Evolutionary conservation across 2,113 vertebrate species (phyloP).

Genomic region (Sialia sialis): DNA sequence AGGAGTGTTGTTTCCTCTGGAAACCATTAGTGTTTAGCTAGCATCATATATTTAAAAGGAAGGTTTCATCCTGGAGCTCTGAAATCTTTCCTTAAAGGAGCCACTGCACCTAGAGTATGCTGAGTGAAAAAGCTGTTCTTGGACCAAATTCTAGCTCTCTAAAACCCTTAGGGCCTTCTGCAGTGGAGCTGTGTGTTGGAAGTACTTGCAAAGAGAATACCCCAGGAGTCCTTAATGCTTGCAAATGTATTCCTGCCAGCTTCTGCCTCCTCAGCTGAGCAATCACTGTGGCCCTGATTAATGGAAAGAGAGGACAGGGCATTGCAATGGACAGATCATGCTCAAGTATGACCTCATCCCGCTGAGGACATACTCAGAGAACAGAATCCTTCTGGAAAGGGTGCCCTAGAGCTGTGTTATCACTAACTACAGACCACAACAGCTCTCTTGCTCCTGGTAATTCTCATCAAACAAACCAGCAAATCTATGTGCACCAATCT

Average conservation of each 20-base stretch:
- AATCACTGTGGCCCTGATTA: not conserved
- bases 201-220: not conserved
- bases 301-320: not conserved
- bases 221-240: not conserved
- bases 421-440: not conserved
- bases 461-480: not conserved
- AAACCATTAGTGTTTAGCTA: not conserved
- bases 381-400: not conserved
- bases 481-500: not conserved
- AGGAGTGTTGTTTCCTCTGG: not conserved
- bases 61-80: not conserved
- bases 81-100: not conserved
- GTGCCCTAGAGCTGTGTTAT: not conserved
- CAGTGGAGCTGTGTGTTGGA: not conserved
- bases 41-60: not conserved
- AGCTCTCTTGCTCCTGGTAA: not conserved
- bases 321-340: not conserved
- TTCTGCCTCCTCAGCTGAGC: not conserved
- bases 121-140: not conserved
- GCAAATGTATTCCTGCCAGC: not conserved
- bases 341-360: too few relatives aligned
- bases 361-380: not conserved
- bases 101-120: not conserved
- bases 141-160: not conserved
- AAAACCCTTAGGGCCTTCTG: not conserved